Percentiles rank a stretch among this genome's conserved stretches.
These are phyloP conservation scores for Microcaecilia unicolor DNA, from an alignment of 2,797 vertebrate genomes.

Conservation along the genomic window DNA sequence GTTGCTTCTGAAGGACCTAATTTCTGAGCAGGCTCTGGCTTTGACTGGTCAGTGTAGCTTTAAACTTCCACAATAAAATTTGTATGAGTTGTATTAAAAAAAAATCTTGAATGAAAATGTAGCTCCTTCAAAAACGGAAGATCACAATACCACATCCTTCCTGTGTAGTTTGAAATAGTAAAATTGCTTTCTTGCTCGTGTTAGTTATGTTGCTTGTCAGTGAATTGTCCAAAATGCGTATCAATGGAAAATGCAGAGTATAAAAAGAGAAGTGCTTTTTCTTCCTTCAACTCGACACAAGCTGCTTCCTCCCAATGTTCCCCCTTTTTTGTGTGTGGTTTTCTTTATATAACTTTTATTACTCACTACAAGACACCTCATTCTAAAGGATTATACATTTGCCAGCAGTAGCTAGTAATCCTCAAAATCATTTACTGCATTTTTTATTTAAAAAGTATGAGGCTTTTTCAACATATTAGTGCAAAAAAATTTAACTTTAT, in stretches of 20 bases:
- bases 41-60: too few relatives aligned
- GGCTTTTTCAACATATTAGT: too few relatives aligned
- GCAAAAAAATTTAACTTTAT: too few relatives aligned
- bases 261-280: slow-evolving; percentile 4
- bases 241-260: slow-evolving; percentile 7
- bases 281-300: neutral
- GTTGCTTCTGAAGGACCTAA: too few relatives aligned
- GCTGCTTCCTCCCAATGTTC: slow-evolving; percentile 16
- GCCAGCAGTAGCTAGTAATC: too few relatives aligned
- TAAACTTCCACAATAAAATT: too few relatives aligned
- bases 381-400: too few relatives aligned
- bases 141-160: neutral
- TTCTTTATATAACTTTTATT: too few relatives aligned
- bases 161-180: neutral
- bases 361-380: too few relatives aligned
- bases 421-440: too few relatives aligned
- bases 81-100: neutral
- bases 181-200: neutral
- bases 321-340: slow-evolving; percentile 8
- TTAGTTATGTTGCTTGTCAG: slow-evolving; percentile 9
- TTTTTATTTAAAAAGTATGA: too few relatives aligned
- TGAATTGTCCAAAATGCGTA: slow-evolving; percentile 2
- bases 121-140: neutral
- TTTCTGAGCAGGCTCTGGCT: too few relatives aligned
- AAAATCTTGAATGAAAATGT: neutral